A percentile compares a stretch with the other conserved stretches of the same genome.
Evolutionary conservation across 2,797 vertebrate species (phyloP).

Genomic region (Paedocypris micromegethes): DNA sequence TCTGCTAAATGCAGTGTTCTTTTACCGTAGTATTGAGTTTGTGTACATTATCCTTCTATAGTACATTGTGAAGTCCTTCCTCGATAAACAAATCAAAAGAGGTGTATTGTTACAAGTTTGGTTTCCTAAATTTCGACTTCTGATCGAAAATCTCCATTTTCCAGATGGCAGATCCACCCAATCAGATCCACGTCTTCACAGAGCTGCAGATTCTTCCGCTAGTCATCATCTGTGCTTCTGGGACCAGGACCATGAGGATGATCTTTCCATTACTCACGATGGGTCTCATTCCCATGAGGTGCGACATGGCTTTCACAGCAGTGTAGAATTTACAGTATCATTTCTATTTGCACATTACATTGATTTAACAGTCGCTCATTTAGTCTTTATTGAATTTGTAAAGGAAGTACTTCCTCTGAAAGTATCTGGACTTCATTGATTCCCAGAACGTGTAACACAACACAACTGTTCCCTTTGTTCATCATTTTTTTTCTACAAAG

Average conservation of each 20-base stretch:
- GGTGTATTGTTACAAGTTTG: no score
- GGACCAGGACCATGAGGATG: constrained; percentile 93
- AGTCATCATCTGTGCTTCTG: constrained; percentile 82
- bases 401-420: constrained; percentile 84
- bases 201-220: constrained; percentile 86
- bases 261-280: constrained; percentile 94
- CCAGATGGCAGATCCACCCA: constrained; percentile 87
- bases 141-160: constrained; percentile 1
- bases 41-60: no score
- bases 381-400: not conserved
- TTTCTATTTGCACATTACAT: no score
- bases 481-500: no score
- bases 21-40: no score
- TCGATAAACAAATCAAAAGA: no score
- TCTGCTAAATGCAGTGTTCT: no score
- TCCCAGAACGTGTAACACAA: constrained; percentile 72
- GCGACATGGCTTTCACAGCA: not conserved
- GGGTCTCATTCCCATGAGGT: constrained; percentile 88
- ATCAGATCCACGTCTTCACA: constrained; percentile 91
- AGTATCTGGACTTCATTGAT: constrained; percentile 90
- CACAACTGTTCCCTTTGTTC: not conserved
- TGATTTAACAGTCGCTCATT: not conserved
- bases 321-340: not conserved
- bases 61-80: no score
- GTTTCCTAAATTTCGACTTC: not conserved